Evolutionary conservation across 2,888 invertebrate genomes (phyloP), one percentile per base, ranked within the genome.

Genomic region (Patella depressa): DNA sequence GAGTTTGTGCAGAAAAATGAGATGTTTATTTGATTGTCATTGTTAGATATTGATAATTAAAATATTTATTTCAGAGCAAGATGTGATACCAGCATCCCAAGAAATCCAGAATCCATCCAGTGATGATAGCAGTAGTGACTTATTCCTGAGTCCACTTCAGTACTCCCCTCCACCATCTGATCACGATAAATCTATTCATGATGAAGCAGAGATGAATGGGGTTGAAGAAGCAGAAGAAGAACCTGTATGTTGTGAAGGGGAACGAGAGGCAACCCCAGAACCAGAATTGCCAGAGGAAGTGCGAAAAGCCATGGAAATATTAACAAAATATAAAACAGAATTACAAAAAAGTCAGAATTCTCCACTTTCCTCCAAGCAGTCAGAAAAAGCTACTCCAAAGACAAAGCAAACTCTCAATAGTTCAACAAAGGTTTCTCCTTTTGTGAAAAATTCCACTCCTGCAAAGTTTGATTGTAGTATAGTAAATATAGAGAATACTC

Each of bases 121-220:
- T 24, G 76, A 78, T 55, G 79, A 79, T 14, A 78, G 78, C 59
- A 79, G 80, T 55, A 78, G 82, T n/a, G 86, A 87, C 55, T 70
- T 86, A n/a, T 86, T 85, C 65, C 75, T 85, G 24, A 85, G 83
- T 34, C 86, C 85, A 11, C 81, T 80, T 2, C 82, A 85, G 24
- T 84, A 83, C 1, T 80, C 84, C 34, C 86, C 85, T 55, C 83
- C 83, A 14, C 73, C 80, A 29, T 73, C 73, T 24, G 54, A 53
- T 65, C 72, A 45, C 45, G 45, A 45, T 14, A 17, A 24, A n/a
- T 15, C 24, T 15, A 19, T 29, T 24, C 19, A 65, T 65, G 65
- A 19, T 65, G 65, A 19, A 24, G 12, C 12, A 2, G 19, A 24
- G 19, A 65, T 15, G 19, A 24, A 65, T 65, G 65, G 7, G 19